Conservation (phyloP, 2,888 invertebrate species). For the Teleiodes luculella region DNA sequence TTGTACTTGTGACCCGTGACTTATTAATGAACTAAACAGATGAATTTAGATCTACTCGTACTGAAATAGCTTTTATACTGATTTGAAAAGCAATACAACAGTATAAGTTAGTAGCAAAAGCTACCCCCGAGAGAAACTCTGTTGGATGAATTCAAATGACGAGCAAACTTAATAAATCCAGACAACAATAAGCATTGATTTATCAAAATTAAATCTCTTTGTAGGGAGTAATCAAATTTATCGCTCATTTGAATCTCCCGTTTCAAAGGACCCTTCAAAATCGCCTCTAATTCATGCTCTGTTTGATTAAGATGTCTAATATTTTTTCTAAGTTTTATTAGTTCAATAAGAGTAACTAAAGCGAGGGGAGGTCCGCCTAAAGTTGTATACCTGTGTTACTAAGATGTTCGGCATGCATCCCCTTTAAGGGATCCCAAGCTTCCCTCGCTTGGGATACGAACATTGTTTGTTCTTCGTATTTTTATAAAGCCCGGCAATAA, state of each 20-base stretch:
- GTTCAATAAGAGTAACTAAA: slow-evolving; percentile 17
- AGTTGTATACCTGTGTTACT: slow-evolving; percentile 37
- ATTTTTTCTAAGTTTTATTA: slow-evolving; percentile 24
- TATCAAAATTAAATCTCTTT: slow-evolving; percentile 76
- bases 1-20: too few species aligned
- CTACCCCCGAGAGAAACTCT: neutral
- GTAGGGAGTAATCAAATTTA: slow-evolving; percentile 73
- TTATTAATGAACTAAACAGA: too few species aligned
- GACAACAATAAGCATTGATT: slow-evolving; percentile 69
- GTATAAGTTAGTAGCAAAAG: slow-evolving; percentile 2
- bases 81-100: neutral
- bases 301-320: slow-evolving; percentile 37
- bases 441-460: slow-evolving; percentile 46
- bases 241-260: slow-evolving; percentile 69
- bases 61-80: too few species aligned
- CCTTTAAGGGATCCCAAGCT: slow-evolving; percentile 9
- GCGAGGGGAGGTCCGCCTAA: slow-evolving; percentile 19
- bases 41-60: too few species aligned
- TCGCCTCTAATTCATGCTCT: slow-evolving; percentile 45
- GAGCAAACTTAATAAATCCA: slow-evolving; percentile 60
- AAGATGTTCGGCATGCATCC: slow-evolving; percentile 43
- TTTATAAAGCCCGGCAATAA: slow-evolving; percentile 73
- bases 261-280: slow-evolving; percentile 57
- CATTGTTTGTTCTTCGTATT: slow-evolving; percentile 75
- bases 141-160: slow-evolving; percentile 25